phyloP scores from a whole-genome alignment of 2,797 vertebrate genomes.

The Oceanodroma leucorhoa region DNA sequence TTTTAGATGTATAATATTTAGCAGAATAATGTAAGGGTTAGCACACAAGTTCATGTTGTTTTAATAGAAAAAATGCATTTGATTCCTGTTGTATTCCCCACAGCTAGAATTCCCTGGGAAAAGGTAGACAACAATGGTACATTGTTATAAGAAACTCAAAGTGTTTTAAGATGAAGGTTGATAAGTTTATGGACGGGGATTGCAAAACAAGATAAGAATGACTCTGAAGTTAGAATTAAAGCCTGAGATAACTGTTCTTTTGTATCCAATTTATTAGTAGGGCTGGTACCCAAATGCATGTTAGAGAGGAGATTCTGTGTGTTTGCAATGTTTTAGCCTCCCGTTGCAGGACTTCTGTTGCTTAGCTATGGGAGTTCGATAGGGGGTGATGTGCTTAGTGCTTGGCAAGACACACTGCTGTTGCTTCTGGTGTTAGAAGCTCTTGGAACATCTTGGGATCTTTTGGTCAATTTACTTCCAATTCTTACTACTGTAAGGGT shows the following conservation, averaged over 20 bases:
- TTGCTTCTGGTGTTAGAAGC: neutral
- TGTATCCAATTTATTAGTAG: neutral
- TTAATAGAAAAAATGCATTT: neutral
- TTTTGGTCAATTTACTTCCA: neutral
- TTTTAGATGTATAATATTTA: neutral
- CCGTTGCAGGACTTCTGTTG: neutral
- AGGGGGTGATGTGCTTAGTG: neutral
- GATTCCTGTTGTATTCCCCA: neutral
- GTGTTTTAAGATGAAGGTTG: slow-evolving; percentile 15
- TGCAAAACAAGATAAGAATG: neutral
- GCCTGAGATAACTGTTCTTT: neutral
- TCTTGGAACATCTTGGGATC: neutral
- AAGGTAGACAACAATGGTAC: slow-evolving; percentile 3
- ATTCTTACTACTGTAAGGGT: neutral
- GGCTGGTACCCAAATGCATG: neutral
- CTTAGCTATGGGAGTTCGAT: neutral
- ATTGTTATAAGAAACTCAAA: slow-evolving; percentile 13
- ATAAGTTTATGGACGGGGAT: slow-evolving; percentile 1
- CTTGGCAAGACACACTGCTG: neutral
- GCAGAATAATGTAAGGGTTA: neutral
- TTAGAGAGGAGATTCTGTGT: neutral
- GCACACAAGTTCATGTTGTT: neutral
- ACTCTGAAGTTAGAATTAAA: neutral
- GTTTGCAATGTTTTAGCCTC: neutral
- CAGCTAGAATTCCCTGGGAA: neutral